Evolutionary conservation across 2,888 invertebrate genomes (phyloP).

Genomic region (Theodoxus fluviatilis): DNA sequence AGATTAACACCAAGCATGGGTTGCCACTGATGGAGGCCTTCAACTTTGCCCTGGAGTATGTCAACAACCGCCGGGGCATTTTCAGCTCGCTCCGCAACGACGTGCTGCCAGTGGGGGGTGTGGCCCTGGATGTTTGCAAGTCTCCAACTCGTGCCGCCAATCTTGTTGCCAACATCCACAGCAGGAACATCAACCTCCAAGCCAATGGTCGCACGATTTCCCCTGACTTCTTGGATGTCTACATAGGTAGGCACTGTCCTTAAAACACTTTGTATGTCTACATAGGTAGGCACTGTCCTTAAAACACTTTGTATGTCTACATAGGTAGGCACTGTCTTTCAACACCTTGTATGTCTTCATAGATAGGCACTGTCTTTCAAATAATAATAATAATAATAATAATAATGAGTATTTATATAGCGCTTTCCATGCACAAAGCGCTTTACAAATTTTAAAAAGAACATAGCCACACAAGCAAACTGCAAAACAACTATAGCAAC

Average conservation of each 20-base stretch:
- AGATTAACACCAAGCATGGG: conserved; percentile 54
- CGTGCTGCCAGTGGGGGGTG: conserved; percentile 48
- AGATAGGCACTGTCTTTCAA: no score
- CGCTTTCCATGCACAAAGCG: no score
- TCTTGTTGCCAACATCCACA: conserved; percentile 59
- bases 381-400: no score
- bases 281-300: no score
- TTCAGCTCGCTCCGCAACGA: conserved; percentile 36
- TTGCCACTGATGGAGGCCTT: conserved; percentile 59
- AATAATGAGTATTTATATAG: no score
- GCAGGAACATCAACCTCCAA: conserved; percentile 45
- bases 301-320: no score
- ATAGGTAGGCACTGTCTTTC: no score
- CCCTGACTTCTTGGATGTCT: conserved; percentile 45
- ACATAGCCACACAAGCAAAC: no score
- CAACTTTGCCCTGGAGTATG: conserved; percentile 56
- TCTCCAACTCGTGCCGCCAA: conserved; percentile 56
- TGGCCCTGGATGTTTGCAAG: conserved; percentile 56
- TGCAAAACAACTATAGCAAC: no score
- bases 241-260: no score
- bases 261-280: conserved; percentile 53
- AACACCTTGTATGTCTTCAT: no score
- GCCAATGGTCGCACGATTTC: conserved; percentile 34
- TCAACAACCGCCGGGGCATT: conserved; percentile 53
- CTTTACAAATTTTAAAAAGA: no score